A percentile compares a stretch with the other conserved stretches of the same genome.
These are phyloP conservation scores for Cepaea nemoralis DNA, from an alignment of 1,140 invertebrate species.

Conservation along the genomic window DNA sequence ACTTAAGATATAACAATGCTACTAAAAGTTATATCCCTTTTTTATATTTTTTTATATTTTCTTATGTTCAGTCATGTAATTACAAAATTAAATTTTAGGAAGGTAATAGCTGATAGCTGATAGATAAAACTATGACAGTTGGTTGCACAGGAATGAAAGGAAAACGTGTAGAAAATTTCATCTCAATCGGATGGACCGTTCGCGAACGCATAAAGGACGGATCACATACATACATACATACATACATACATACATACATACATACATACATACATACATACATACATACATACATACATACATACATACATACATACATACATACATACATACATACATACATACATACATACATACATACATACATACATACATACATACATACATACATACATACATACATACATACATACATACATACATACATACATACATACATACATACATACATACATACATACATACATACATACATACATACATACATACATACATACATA, in stretches of 20 bases:
- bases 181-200: too few relatives aligned
- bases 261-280: not conserved
- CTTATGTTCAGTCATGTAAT: too few relatives aligned
- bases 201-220: too few relatives aligned
- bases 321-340: constrained; percentile 24
- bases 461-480: constrained; percentile 12
- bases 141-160: too few relatives aligned
- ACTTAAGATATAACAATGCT: too few relatives aligned
- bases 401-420: constrained; percentile 17
- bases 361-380: constrained; percentile 25
- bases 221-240: too few relatives aligned
- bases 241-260: not conserved
- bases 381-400: constrained; percentile 32
- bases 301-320: constrained; percentile 22
- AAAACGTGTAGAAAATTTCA: too few relatives aligned
- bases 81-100: too few relatives aligned
- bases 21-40: too few relatives aligned
- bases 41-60: too few relatives aligned
- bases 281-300: constrained; percentile 25
- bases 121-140: too few relatives aligned
- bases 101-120: too few relatives aligned
- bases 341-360: constrained; percentile 17
- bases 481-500: not conserved
- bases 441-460: not conserved
- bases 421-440: constrained; percentile 22